Percentiles rank a stretch among this genome's conserved stretches.
phyloP scores from a whole-genome alignment of 1,140 invertebrate species.

The Neodiprion virginianus region DNA sequence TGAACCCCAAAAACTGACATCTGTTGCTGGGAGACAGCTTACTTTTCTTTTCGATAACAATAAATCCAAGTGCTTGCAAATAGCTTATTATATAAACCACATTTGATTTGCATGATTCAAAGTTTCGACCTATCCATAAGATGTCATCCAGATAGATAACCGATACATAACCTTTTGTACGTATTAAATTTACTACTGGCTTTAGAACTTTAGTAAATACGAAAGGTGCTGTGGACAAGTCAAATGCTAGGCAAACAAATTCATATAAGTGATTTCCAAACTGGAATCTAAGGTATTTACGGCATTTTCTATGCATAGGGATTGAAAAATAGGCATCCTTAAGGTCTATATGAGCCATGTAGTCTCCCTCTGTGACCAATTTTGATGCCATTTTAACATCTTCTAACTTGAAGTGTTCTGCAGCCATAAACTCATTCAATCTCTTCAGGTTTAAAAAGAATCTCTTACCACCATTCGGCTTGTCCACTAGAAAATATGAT shows the following conservation, averaged over 20 bases:
- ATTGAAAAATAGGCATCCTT: constrained; percentile 16
- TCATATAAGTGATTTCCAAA: constrained; percentile 29
- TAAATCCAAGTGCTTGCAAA: constrained; percentile 19
- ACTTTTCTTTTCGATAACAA: constrained; percentile 20
- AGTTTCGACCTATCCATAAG: neutral
- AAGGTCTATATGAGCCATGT: constrained; percentile 25
- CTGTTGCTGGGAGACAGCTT: neutral
- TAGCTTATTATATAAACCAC: neutral
- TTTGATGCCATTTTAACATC: constrained; percentile 29
- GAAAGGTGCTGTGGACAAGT: constrained; percentile 20
- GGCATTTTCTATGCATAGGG: constrained; percentile 21
- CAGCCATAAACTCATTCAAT: constrained; percentile 35
- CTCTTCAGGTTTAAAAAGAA: constrained; percentile 38
- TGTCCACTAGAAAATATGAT: neutral
- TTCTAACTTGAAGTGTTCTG: constrained; percentile 38
- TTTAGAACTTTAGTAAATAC: constrained; percentile 25
- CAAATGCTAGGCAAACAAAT: constrained; percentile 38
- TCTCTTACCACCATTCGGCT: constrained; percentile 26
- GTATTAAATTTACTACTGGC: constrained; percentile 5
- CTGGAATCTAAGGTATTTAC: constrained; percentile 31
- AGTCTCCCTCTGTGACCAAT: constrained; percentile 27
- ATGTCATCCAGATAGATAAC: constrained; percentile 27
- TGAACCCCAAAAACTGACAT: constrained; percentile 13
- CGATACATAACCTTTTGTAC: constrained; percentile 18
- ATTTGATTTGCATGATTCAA: constrained; percentile 8